Percentiles rank a stretch among this genome's conserved stretches.
These are phyloP conservation scores for Marcusenius ussheri DNA, from an alignment of 2,113 vertebrate genomes.

Conservation along the genomic window DNA sequence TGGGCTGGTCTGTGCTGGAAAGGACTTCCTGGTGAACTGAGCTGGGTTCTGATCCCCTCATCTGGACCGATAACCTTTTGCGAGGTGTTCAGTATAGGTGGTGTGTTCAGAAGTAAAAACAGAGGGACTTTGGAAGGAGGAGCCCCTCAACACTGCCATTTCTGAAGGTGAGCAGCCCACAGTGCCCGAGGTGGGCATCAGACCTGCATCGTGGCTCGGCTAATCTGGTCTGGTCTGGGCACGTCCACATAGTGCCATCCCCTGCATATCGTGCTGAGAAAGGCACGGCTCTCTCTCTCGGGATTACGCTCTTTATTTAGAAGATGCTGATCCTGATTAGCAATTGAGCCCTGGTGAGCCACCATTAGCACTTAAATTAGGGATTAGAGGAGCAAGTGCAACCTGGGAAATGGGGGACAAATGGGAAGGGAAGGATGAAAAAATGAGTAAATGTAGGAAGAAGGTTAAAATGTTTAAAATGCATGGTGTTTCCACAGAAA, in stretches of 20 bases:
- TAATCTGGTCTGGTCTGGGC: conserved; percentile 33
- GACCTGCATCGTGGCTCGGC: neutral
- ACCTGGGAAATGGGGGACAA: neutral
- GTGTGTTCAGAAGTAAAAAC: neutral
- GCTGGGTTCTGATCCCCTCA: neutral
- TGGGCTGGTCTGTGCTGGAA: neutral
- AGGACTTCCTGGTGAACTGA: neutral
- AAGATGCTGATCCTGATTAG: conserved; percentile 16
- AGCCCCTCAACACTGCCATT: neutral
- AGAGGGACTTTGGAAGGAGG: neutral
- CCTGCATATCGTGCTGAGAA: neutral
- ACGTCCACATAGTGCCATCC: conserved; percentile 18
- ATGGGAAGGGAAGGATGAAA: neutral
- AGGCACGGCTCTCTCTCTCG: neutral
- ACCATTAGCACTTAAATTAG: neutral
- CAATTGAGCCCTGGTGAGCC: neutral
- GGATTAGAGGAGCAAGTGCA: neutral
- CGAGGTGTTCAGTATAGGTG: neutral
- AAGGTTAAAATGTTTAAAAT: neutral
- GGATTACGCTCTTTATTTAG: conserved; percentile 25
- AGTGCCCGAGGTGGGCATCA: neutral
- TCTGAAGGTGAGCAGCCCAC: neutral
- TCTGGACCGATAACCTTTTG: neutral
- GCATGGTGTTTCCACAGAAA: neutral
- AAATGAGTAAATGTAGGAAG: neutral